Base-by-base conservation (phyloP, 64 coral and sea anemone genomes). In the Montipora sp. region DNA sequence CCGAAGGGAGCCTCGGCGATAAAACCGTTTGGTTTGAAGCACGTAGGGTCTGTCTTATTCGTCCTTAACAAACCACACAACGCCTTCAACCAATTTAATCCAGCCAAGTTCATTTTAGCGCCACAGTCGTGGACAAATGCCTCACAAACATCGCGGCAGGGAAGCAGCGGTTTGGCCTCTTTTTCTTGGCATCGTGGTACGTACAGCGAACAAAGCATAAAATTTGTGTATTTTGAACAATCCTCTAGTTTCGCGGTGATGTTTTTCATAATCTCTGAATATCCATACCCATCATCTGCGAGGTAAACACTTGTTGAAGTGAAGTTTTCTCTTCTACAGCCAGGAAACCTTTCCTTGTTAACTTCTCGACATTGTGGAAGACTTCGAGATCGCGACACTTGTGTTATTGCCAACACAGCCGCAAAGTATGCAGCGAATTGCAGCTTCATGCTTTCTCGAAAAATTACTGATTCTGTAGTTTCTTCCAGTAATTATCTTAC, bases 171-270 rank as follows among this genome's bases (percentile, higher is more conserved):
- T 7, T 58, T 84, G 14, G n/a, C 22, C 77, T 80, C 51, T 19
- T 48, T 73, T 23, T 77, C 43, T 1, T 79, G 11, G 61, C 91
- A 93, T 58, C 76, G 83, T 19, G 91, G 91, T 24, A 88, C 24
- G 51, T 93, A 93, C 5, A 88, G 83, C 19, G 91, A 93, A 87
- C 91, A 93, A 8, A 80, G 23, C 7, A 93, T 87, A 61, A 71
- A 69, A 22, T 67, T 74, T 46, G 91, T 86, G 68, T 93, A 88
- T 8, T 48, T n/a, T 73, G 91, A 93, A 80, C 91, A 93, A 19
- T 49, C 43, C 21, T 45, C 74, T 3, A 93, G 75, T 55, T 70
- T 72, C 4, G 8, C 63, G 63, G 44, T 49, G 19, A 72, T 70
- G 45, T 72, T 22, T 7, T 85, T 85, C 3, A 85, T 49, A 14